A percentile compares a stretch with the other conserved stretches of the same genome.
Conservation (phyloP, 2,888 invertebrate genomes). For the Epinotia nisella region DNA sequence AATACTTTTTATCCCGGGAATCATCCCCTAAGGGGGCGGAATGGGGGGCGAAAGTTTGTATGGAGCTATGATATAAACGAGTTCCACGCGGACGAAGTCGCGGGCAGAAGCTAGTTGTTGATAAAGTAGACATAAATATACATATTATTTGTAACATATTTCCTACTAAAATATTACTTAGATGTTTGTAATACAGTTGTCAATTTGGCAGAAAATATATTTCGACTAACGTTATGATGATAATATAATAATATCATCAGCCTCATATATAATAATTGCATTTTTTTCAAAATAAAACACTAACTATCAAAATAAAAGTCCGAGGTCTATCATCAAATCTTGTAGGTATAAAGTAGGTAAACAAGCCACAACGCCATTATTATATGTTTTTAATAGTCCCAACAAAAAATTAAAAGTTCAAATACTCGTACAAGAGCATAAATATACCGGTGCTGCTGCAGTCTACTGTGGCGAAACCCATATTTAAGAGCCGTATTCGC, state of each 20-base stretch:
- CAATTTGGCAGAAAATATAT: not conserved
- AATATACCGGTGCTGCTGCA: constrained; percentile 44
- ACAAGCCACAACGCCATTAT: constrained; percentile 7
- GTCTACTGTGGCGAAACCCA: constrained; percentile 41
- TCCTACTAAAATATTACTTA: no score
- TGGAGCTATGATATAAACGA: no score
- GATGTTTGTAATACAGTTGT: no score
- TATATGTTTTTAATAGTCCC: constrained; percentile 20
- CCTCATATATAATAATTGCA: not conserved
- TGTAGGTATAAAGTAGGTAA: not conserved
- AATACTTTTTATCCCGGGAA: no score
- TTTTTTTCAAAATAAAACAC: not conserved
- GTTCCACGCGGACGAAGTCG: no score
- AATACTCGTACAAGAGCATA: constrained; percentile 46
- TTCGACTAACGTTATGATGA: not conserved
- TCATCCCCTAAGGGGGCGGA: no score
- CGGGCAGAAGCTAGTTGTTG: no score
- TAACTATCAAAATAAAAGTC: not conserved
- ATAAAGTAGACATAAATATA: no score
- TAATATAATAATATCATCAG: not conserved
- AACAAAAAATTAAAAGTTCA: constrained; percentile 46
- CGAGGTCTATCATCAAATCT: constrained; percentile 1
- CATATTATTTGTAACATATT: no score
- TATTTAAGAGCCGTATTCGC: constrained; percentile 38
- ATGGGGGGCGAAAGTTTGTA: no score